Conservation (phyloP, 2,113 vertebrate genomes). For the Rutilus rutilus region DNA sequence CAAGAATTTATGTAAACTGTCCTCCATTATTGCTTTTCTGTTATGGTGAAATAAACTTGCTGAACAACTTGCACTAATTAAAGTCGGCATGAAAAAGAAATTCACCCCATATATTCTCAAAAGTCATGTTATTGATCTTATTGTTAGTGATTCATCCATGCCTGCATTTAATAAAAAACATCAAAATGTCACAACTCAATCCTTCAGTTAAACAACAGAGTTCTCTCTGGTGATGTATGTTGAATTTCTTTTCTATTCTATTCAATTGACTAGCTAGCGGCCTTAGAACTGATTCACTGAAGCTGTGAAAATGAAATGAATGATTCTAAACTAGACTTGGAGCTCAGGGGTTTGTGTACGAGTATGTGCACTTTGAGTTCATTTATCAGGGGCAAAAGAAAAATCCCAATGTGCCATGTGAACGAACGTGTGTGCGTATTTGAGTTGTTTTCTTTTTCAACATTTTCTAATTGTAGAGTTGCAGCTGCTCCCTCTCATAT, state of each 20-base stretch:
- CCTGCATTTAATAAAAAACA: too few relatives aligned
- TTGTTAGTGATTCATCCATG: too few relatives aligned
- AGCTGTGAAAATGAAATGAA: background rate
- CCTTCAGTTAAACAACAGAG: too few relatives aligned
- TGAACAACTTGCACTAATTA: background rate
- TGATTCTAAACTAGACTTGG: background rate
- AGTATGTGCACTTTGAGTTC: background rate
- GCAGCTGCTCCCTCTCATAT: slow-evolving; percentile 10
- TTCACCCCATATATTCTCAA: background rate
- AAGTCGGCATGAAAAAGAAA: background rate
- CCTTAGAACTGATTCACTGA: background rate
- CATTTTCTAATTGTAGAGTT: background rate
- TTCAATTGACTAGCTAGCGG: background rate
- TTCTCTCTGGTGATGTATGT: too few relatives aligned
- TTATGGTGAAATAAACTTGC: background rate
- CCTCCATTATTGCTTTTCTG: background rate
- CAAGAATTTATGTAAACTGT: background rate
- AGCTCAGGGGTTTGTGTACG: background rate
- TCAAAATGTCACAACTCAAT: too few relatives aligned
- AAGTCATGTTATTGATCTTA: too few relatives aligned
- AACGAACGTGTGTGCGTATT: background rate
- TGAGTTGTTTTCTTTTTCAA: background rate
- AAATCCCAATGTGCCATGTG: background rate
- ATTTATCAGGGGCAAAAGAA: background rate
- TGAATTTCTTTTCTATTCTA: too few relatives aligned